A percentile compares a stretch with the other conserved stretches of the same genome.
Conservation (phyloP, 2,888 invertebrate genomes). For the Athripsodes cinereus region DNA sequence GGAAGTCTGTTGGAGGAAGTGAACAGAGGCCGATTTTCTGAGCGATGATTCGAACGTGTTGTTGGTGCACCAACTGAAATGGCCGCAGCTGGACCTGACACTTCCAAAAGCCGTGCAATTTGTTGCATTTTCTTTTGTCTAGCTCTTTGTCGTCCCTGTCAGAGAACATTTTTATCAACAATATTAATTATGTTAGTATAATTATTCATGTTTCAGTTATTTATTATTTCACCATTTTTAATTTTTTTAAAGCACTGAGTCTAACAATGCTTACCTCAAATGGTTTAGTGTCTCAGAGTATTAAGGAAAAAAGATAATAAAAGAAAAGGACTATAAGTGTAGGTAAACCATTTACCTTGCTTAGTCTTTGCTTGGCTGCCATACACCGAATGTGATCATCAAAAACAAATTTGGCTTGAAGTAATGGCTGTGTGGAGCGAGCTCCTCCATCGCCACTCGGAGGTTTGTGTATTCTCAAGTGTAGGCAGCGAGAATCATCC, state of each 20-base stretch:
- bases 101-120: conserved; percentile 86
- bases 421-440: conserved; percentile 67
- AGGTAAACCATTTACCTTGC: no score
- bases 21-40: conserved; percentile 50
- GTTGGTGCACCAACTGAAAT: conserved; percentile 42
- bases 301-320: no score
- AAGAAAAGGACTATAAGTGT: no score
- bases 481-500: conserved; percentile 92
- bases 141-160: conserved; percentile 82
- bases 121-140: conserved; percentile 96
- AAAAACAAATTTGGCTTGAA: conserved; percentile 91
- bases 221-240: background rate
- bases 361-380: conserved; percentile 90
- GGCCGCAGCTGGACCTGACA: conserved; percentile 55
- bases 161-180: conserved; percentile 7
- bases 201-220: background rate
- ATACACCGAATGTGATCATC: conserved; percentile 99
- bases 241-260: no score
- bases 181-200: background rate
- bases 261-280: no score
- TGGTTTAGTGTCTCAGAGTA: no score
- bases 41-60: conserved; percentile 34
- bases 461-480: conserved; percentile 87
- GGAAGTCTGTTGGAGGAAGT: conserved; percentile 45
- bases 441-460: conserved; percentile 51